A percentile compares a stretch with the other conserved stretches of the same genome.
These are phyloP conservation scores for Bellardia pandia DNA, from an alignment of 2,888 invertebrate species.

Conservation along the genomic window DNA sequence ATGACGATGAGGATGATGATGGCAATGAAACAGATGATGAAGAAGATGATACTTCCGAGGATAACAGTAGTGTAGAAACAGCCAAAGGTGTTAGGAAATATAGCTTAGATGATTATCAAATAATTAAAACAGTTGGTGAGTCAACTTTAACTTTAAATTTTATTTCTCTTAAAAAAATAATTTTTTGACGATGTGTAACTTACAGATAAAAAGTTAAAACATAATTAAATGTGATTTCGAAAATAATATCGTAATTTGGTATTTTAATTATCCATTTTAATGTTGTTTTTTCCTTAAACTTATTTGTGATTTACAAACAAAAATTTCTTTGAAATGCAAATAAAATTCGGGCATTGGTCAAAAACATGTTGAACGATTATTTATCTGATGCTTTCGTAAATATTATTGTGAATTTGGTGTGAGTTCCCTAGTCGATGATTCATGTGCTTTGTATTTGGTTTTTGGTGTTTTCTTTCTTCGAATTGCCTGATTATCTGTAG, in stretches of 20 bases:
- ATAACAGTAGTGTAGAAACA: conserved; percentile 84
- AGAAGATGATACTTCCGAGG: conserved; percentile 79
- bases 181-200: too few species aligned
- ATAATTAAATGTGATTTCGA: conserved; percentile 24
- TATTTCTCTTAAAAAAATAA: not conserved
- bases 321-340: conserved; percentile 45
- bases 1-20: conserved; percentile 79
- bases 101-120: conserved; percentile 92
- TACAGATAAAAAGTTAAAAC: conserved; percentile 1
- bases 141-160: conserved; percentile 72
- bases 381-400: conserved; percentile 49
- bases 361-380: conserved; percentile 15
- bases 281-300: conserved; percentile 17
- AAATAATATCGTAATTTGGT: not conserved
- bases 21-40: conserved; percentile 81
- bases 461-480: conserved; percentile 45
- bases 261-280: conserved; percentile 35
- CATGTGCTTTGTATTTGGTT: conserved; percentile 33
- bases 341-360: conserved; percentile 10
- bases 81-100: conserved; percentile 85
- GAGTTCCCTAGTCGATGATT: conserved; percentile 62
- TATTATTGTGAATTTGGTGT: conserved; percentile 25
- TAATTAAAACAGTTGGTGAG: conserved; percentile 95
- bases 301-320: conserved; percentile 13
- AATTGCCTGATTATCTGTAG: conserved; percentile 69